A percentile compares a stretch with the other conserved stretches of the same genome.
phyloP scores from a whole-genome alignment of 2,888 invertebrate genomes.

The Schizaphis graminum region DNA sequence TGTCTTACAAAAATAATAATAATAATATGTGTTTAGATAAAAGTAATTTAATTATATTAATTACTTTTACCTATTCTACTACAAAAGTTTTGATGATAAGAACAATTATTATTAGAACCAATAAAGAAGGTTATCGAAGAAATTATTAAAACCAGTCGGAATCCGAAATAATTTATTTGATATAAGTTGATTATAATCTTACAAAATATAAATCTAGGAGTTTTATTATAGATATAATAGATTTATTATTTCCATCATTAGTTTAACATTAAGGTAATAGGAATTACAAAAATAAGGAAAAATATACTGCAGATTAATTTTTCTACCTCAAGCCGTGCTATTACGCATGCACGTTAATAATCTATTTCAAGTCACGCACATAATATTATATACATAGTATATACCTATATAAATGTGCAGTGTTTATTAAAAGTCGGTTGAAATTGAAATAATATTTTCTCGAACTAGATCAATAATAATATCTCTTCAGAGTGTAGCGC shows the following conservation, averaged over 20 bases:
- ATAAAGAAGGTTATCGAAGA: neutral
- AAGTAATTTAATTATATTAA: neutral
- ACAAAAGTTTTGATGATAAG: neutral
- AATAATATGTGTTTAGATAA: neutral
- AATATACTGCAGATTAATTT: neutral
- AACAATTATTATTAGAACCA: neutral
- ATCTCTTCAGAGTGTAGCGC: neutral
- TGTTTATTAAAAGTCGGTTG: neutral
- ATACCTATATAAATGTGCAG: neutral
- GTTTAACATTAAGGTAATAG: neutral
- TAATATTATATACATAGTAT: neutral
- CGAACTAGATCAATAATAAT: neutral
- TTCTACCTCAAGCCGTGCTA: neutral
- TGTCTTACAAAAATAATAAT: neutral
- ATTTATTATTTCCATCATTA: neutral
- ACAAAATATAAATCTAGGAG: neutral
- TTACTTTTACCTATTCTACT: neutral
- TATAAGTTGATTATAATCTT: neutral
- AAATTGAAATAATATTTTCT: neutral
- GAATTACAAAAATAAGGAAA: neutral
- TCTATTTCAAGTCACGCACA: neutral
- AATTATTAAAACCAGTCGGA: neutral
- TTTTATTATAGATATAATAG: neutral
- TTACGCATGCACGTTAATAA: neutral
- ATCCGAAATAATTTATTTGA: neutral